A percentile compares a stretch with the other conserved stretches of the same genome.
phyloP scores from a whole-genome alignment of 2,888 invertebrate species.

The Agrotis segetum region DNA sequence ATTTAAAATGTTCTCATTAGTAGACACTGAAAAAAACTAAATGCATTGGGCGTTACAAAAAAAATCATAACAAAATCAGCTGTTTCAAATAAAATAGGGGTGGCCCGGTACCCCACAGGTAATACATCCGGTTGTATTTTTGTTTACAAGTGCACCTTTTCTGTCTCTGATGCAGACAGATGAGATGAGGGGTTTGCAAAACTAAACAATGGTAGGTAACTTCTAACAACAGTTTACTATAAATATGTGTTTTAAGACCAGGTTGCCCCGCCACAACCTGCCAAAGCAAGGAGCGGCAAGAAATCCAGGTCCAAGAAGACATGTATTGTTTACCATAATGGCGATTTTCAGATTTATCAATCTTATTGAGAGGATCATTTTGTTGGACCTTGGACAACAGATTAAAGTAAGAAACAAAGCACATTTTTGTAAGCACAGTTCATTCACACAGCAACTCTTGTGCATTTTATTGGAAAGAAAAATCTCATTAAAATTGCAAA shows the following conservation, averaged over 20 bases:
- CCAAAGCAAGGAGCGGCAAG: not conserved
- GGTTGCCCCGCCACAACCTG: too few species aligned
- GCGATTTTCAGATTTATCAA: slow-evolving; percentile 2
- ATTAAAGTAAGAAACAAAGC: not conserved
- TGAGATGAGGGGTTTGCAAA: slow-evolving; percentile 5
- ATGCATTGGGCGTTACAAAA: not conserved
- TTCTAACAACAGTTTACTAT: slow-evolving; percentile 3
- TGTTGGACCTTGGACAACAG: not conserved
- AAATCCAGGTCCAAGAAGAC: not conserved
- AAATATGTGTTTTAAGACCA: not conserved
- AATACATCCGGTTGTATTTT: slow-evolving; percentile 30
- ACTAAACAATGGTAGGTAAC: slow-evolving; percentile 11
- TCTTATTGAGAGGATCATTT: not conserved
- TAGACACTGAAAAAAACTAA: not conserved
- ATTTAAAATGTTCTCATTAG: not conserved
- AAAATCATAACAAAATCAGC: slow-evolving; percentile 14
- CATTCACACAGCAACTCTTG: not conserved
- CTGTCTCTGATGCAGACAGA: not conserved
- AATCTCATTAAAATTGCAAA: not conserved
- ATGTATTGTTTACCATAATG: not conserved
- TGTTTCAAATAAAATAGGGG: slow-evolving; percentile 19
- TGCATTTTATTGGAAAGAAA: not conserved
- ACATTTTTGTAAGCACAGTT: not conserved
- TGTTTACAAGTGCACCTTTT: slow-evolving; percentile 3
- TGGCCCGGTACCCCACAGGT: slow-evolving; percentile 16